Conservation (phyloP, 23 tunicate genomes). For the Styela plicata region DNA sequence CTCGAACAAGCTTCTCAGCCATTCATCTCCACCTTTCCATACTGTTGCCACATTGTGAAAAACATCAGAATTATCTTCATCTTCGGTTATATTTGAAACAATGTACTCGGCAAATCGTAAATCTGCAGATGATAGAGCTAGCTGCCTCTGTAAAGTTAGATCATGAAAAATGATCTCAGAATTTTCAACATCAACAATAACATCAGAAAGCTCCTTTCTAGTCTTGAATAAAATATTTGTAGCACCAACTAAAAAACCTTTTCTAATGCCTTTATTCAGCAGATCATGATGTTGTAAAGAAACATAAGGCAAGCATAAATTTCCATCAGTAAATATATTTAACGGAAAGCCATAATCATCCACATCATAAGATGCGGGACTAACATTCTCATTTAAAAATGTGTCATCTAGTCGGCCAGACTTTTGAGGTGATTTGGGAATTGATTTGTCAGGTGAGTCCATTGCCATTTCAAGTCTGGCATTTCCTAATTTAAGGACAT, state of each 20-base stretch:
- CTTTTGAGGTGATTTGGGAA: background rate
- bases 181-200: conserved; percentile 58
- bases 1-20: conserved; percentile 61
- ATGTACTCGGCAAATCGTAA: conserved; percentile 77
- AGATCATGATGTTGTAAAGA: conserved; percentile 65
- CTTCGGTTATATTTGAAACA: conserved; percentile 31
- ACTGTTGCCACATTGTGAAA: conserved; percentile 51
- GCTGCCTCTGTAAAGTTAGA: conserved; percentile 31
- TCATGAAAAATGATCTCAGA: conserved; percentile 37
- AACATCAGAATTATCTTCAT: conserved; percentile 29
- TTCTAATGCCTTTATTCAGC: conserved; percentile 29
- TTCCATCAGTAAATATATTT: conserved; percentile 62
- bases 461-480: conserved; percentile 66
- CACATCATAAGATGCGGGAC: conserved; percentile 6
- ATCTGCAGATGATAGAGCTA: conserved; percentile 74
- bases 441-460: conserved; percentile 66
- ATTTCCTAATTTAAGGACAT: conserved; percentile 40
- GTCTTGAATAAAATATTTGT: conserved; percentile 73
- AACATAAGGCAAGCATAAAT: conserved; percentile 67
- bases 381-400: background rate
- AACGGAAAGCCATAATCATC: conserved; percentile 70
- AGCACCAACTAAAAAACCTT: conserved; percentile 76
- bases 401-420: background rate
- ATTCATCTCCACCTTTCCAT: conserved; percentile 93
- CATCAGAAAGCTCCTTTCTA: conserved; percentile 54